A percentile compares a stretch with the other conserved stretches of the same genome.
Evolutionary conservation across 2,797 vertebrate species (phyloP).

Genomic region (Gadopsis bispinosus): DNA sequence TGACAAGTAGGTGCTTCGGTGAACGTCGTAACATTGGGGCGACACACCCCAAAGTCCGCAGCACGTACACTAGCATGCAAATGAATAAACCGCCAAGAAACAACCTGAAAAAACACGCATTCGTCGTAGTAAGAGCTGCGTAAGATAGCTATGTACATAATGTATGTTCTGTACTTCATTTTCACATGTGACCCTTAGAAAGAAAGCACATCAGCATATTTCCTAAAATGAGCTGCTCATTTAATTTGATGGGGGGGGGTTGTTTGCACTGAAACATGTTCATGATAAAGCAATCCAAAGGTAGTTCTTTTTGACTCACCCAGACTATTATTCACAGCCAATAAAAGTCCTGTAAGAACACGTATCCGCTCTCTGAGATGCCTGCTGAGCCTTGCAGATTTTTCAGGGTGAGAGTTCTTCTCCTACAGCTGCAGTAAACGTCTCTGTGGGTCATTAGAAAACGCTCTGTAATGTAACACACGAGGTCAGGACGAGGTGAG

Average conservation of each 20-base stretch:
- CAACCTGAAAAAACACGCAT: too few relatives aligned
- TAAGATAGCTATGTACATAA: too few relatives aligned
- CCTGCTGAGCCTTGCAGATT: constrained; percentile 37
- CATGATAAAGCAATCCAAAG: constrained; percentile 1
- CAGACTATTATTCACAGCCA: constrained; percentile 52
- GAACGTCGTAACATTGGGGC: too few relatives aligned
- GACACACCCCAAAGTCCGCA: too few relatives aligned
- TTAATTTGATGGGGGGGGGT: not conserved
- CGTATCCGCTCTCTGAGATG: constrained; percentile 31
- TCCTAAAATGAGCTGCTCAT: not conserved
- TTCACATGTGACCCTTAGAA: not conserved
- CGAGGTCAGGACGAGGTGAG: constrained; percentile 26
- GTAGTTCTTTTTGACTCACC: constrained; percentile 24
- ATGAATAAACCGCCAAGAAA: too few relatives aligned
- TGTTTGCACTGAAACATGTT: constrained; percentile 35
- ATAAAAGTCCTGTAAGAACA: constrained; percentile 38
- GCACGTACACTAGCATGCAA: too few relatives aligned
- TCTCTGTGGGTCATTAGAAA: constrained; percentile 25
- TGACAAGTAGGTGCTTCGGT: too few relatives aligned
- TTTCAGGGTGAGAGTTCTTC: constrained; percentile 11
- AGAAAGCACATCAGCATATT: not conserved
- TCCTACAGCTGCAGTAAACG: constrained; percentile 34
- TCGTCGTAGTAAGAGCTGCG: too few relatives aligned
- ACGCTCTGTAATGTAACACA: constrained; percentile 3
- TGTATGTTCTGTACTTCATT: not conserved